These are phyloP conservation scores for Corydoras maculifer DNA, from an alignment of 2,113 vertebrate species.

Conservation along the genomic window DNA sequence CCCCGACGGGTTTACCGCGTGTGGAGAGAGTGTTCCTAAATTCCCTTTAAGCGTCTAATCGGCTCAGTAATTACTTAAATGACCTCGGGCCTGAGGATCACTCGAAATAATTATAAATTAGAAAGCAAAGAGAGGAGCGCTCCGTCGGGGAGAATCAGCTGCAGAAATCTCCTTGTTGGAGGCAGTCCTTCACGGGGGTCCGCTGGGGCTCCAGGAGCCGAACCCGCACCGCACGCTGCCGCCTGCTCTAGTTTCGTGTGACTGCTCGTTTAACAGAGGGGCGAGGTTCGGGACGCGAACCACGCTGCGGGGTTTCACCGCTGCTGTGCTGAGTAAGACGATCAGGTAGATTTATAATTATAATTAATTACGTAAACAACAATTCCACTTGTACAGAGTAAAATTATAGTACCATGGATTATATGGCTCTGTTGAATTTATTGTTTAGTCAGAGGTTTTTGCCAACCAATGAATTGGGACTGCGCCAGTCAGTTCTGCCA, in stretches of 20 bases:
- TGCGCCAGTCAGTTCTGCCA: too few species aligned
- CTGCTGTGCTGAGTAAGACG: not conserved
- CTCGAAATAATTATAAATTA: slow-evolving; percentile 50
- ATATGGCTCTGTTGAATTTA: too few species aligned
- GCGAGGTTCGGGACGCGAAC: not conserved
- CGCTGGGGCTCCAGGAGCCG: slow-evolving; percentile 25
- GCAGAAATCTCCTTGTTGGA: slow-evolving; percentile 41
- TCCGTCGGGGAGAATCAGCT: slow-evolving; percentile 38
- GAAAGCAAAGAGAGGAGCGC: slow-evolving; percentile 34
- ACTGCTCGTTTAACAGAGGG: slow-evolving; percentile 12
- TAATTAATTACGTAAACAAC: too few species aligned
- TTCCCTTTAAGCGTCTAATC: slow-evolving; percentile 51
- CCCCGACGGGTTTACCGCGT: slow-evolving; percentile 35
- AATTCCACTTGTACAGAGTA: too few species aligned
- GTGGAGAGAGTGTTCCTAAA: slow-evolving; percentile 41
- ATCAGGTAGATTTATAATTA: too few species aligned
- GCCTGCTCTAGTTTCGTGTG: slow-evolving; percentile 18
- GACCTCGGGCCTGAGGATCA: slow-evolving; percentile 48
- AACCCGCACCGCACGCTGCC: not conserved
- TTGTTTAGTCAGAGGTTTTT: too few species aligned
- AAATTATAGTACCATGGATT: too few species aligned
- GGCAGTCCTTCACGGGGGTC: slow-evolving; percentile 34
- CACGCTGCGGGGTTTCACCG: not conserved
- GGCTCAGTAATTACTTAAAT: slow-evolving; percentile 53
- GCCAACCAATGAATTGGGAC: too few species aligned